phyloP scores from a whole-genome alignment of 2,113 vertebrate genomes.

The Hyaena hyaena region DNA sequence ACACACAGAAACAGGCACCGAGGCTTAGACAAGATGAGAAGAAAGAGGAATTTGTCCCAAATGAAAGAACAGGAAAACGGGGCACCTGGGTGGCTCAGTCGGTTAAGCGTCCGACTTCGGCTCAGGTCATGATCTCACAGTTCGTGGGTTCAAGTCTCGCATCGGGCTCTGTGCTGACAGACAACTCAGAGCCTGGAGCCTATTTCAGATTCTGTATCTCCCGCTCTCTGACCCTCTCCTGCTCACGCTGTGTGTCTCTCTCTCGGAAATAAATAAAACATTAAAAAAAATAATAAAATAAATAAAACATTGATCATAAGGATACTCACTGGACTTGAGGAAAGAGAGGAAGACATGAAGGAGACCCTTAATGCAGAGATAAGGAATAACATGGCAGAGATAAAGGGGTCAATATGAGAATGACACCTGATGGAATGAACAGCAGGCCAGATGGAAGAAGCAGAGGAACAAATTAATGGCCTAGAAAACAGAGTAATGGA shows the following conservation, averaged over 20 bases:
- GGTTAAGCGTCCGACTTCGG: too few relatives aligned
- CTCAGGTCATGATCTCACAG: too few relatives aligned
- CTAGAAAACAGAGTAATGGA: background rate
- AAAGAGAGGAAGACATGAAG: background rate
- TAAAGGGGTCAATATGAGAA: background rate
- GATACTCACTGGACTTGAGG: background rate
- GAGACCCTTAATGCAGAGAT: background rate
- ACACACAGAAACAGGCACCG: background rate
- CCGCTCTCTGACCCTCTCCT: too few relatives aligned
- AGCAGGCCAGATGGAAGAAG: background rate
- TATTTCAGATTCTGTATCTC: too few relatives aligned
- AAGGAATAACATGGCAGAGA: background rate
- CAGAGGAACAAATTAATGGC: background rate
- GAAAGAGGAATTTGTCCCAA: background rate
- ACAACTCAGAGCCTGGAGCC: too few relatives aligned
- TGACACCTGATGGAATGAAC: background rate
- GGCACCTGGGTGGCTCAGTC: too few relatives aligned
- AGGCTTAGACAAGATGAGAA: background rate
- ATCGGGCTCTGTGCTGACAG: too few relatives aligned
- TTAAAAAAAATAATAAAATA: too few relatives aligned
- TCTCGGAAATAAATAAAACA: too few relatives aligned
- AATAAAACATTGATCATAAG: too few relatives aligned
- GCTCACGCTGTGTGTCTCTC: too few relatives aligned
- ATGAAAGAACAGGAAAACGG: background rate
- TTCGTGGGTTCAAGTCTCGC: too few relatives aligned